Conservation (phyloP, 2,888 invertebrate species). For the Phengaris alcon region DNA sequence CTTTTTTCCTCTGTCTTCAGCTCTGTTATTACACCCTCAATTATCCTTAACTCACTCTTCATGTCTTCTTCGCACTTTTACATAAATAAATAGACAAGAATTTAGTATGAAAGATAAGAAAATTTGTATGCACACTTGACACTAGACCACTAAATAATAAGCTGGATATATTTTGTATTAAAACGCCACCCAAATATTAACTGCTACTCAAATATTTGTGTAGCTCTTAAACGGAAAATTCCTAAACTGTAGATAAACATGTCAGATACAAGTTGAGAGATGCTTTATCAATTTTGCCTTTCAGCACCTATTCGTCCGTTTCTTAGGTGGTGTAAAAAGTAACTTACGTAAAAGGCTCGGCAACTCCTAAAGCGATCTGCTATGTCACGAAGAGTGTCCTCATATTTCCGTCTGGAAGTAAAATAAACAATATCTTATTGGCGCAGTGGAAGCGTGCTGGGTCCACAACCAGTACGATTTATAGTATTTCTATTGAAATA, state of each 20-base stretch:
- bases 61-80: slow-evolving; percentile 54
- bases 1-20: slow-evolving; percentile 44
- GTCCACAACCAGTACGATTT: too few relatives aligned
- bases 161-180: too few relatives aligned
- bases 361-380: slow-evolving; percentile 56
- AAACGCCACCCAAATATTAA: too few relatives aligned
- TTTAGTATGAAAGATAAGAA: neutral
- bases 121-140: too few relatives aligned
- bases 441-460: too few relatives aligned
- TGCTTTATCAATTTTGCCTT: neutral
- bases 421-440: neutral
- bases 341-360: slow-evolving; percentile 55
- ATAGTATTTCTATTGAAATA: too few relatives aligned
- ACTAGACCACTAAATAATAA: too few relatives aligned
- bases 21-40: slow-evolving; percentile 42
- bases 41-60: slow-evolving; percentile 46
- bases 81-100: neutral
- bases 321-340: neutral
- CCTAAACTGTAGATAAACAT: too few relatives aligned
- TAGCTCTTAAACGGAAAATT: too few relatives aligned
- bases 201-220: too few relatives aligned
- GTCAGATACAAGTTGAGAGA: neutral
- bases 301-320: too few relatives aligned
- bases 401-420: slow-evolving; percentile 51
- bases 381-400: slow-evolving; percentile 54